A percentile compares a stretch with the other conserved stretches of the same genome.
Evolutionary conservation across 2,113 vertebrate genomes (phyloP).

Genomic region (Agapornis roseicollis): DNA sequence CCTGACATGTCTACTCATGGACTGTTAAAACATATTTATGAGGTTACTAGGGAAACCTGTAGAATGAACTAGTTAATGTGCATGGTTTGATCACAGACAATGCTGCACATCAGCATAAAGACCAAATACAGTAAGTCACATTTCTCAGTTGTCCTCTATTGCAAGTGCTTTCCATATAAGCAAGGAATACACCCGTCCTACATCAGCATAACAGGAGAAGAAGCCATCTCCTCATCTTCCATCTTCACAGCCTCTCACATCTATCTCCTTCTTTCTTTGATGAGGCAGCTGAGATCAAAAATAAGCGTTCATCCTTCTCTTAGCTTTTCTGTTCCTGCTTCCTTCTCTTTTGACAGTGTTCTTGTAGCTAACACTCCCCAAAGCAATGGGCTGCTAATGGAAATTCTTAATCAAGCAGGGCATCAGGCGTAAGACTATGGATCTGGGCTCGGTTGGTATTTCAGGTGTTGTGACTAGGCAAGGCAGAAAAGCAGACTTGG

Average conservation of each 20-base stretch:
- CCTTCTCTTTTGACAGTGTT: background rate
- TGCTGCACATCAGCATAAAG: background rate
- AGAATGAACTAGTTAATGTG: background rate
- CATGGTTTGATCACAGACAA: background rate
- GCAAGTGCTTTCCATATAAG: background rate
- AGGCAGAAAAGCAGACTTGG: slow-evolving; percentile 45
- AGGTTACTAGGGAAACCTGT: background rate
- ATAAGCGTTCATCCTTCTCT: background rate
- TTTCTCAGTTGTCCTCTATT: background rate
- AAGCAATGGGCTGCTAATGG: background rate
- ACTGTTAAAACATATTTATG: background rate
- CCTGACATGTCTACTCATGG: background rate
- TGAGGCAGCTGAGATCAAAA: background rate
- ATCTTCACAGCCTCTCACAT: background rate
- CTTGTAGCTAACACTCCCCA: background rate
- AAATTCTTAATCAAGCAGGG: background rate
- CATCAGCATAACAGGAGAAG: background rate
- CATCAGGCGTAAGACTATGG: fast-evolving
- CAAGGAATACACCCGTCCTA: background rate
- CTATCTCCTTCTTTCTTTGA: background rate
- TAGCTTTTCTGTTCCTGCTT: background rate
- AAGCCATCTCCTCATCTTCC: background rate
- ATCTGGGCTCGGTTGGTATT: slow-evolving; percentile 49
- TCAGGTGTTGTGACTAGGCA: slow-evolving; percentile 36
- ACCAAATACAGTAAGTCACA: background rate